These are phyloP conservation scores for Megalonaias nervosa DNA, from an alignment of 1,140 invertebrate species.

Conservation along the genomic window DNA sequence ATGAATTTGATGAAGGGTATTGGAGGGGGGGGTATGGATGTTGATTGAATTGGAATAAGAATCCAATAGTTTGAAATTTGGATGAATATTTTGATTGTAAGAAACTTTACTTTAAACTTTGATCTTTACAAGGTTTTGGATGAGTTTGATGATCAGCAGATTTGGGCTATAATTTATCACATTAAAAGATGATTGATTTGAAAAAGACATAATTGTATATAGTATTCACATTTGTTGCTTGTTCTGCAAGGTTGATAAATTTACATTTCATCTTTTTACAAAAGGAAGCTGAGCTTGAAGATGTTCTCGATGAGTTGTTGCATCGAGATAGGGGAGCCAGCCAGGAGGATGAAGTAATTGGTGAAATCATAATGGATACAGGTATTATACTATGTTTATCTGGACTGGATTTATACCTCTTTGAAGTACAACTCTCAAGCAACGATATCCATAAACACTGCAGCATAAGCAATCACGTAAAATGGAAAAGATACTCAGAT, in stretches of 20 bases:
- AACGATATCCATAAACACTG: not conserved
- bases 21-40: too few relatives aligned
- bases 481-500: not conserved
- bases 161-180: not conserved
- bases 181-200: not conserved
- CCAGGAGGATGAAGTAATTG: slow-evolving; percentile 62
- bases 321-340: slow-evolving; percentile 71
- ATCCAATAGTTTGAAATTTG: too few relatives aligned
- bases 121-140: not conserved
- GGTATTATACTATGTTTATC: slow-evolving; percentile 33
- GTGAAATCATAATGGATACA: slow-evolving; percentile 68
- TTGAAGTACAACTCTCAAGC: not conserved
- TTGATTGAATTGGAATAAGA: too few relatives aligned
- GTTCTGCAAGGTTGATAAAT: not conserved
- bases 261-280: slow-evolving; percentile 39
- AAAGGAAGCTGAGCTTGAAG: slow-evolving; percentile 74
- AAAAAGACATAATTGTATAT: not conserved
- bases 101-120: too few relatives aligned
- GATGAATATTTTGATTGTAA: too few relatives aligned
- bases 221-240: too few relatives aligned
- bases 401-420: too few relatives aligned
- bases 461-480: too few relatives aligned
- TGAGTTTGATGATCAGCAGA: not conserved
- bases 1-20: too few relatives aligned
- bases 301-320: slow-evolving; percentile 81